Evolutionary conservation across 2,797 vertebrate genomes (phyloP).

Genomic region (Acanthurus leucopareius): DNA sequence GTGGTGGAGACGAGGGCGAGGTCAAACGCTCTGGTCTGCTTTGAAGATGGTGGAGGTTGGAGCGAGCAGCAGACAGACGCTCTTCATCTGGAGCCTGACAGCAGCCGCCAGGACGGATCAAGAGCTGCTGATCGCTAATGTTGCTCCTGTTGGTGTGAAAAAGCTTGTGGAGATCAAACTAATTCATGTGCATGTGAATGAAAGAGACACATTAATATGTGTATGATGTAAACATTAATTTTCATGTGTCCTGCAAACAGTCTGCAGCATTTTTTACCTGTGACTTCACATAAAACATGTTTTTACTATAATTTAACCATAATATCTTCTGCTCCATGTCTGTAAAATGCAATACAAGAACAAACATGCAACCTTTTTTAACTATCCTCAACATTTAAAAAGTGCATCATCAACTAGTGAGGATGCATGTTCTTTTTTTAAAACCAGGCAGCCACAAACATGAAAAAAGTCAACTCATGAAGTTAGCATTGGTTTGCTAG

Average conservation of each 20-base stretch:
- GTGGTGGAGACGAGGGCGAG: slow-evolving; percentile 78
- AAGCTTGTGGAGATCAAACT: neutral
- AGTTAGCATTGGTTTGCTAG: no score
- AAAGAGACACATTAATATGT: neutral
- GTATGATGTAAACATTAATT: neutral
- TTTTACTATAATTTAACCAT: no score
- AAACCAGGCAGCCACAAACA: neutral
- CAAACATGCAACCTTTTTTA: no score
- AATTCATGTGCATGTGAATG: neutral
- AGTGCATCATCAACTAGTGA: no score
- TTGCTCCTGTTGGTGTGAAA: neutral
- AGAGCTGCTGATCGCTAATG: slow-evolving; percentile 17
- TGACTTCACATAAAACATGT: no score
- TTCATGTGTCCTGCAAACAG: slow-evolving; percentile 6
- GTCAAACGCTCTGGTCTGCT: slow-evolving; percentile 77
- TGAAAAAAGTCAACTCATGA: no score
- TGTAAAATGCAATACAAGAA: no score
- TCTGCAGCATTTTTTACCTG: neutral
- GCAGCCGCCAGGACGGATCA: neutral
- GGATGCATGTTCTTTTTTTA: neutral
- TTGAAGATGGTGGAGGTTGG: slow-evolving; percentile 75
- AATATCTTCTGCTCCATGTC: no score
- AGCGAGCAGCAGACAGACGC: slow-evolving; percentile 51
- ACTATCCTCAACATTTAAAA: no score
- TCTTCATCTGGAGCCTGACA: slow-evolving; percentile 45